Evolutionary conservation across 2,888 invertebrate genomes (phyloP), one percentile per base, ranked within the genome.

Genomic region (Drosophila pegasa): DNA sequence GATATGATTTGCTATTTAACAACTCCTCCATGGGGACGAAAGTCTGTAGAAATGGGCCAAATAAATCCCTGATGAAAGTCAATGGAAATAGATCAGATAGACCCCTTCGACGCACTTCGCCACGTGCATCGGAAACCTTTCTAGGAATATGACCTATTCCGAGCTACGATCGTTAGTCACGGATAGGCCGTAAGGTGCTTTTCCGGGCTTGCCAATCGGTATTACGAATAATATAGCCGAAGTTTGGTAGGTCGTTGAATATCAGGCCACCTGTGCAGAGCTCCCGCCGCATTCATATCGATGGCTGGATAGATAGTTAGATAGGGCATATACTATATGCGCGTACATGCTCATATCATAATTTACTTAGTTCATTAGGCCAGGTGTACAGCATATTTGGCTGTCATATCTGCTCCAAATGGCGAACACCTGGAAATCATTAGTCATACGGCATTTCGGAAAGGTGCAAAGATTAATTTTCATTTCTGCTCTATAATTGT

Each of bases 381-480:
- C 73, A 78, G 78, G 74, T 74, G 74, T 78, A 77, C 74, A 73
- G 61, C 66, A 73, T 56, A 58, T 66, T 45, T 47, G 59, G 29
- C 48, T 48, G 66, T 62, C 59, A 60, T 64, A 63, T 62, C 52
- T 61, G 48, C 20, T 38, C 14, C 14, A 16, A 43, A 25, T 18
- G 14, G 51, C 47, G 58, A 79, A 76, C 76, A 76, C 76, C 76
- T 76, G 76, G 55, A 61, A 54, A 35, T 41, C 43, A 70, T 76
- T 76, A 79, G 75, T 76, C 76, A 76, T 76, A 61, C 58, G 62
- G 54, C 50, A 63, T 57, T 60, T 47, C 41, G 29, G 55, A 31
- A 38, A 40, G 75, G 75, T 78, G 41, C 76, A 63, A 79, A 76
- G 71, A 62, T 73, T 74, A 56, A 38, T 55, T 55, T 27, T 47